phyloP scores from a whole-genome alignment of 2,113 vertebrate species.

The Zeus faber region DNA sequence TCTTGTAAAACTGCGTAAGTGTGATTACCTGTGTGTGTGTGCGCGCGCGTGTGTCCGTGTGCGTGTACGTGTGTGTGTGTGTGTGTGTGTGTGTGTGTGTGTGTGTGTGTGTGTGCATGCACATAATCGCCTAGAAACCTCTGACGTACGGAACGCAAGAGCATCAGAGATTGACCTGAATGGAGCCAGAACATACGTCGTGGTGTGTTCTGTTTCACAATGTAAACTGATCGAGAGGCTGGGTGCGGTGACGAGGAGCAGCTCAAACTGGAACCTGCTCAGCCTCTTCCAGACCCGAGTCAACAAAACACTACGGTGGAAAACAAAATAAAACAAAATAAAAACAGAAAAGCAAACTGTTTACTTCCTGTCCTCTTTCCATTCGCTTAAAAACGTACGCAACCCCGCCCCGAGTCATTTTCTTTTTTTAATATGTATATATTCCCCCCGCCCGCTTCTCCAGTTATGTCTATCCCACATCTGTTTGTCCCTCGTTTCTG shows the following conservation, averaged over 20 bases:
- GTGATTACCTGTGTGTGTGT: constrained; percentile 1
- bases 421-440: constrained; percentile 22
- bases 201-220: constrained; percentile 73
- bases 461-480: constrained; percentile 53
- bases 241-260: constrained; percentile 67
- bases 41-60: constrained; percentile 6
- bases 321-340: constrained; percentile 56
- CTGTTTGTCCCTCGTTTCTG: constrained; percentile 53
- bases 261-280: constrained; percentile 49
- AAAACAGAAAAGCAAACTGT: constrained; percentile 64
- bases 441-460: constrained; percentile 56
- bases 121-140: constrained; percentile 40
- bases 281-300: constrained; percentile 59
- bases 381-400: constrained; percentile 42
- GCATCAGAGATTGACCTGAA: constrained; percentile 74
- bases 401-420: background rate
- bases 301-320: constrained; percentile 66
- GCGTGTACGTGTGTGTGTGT: constrained; percentile 21
- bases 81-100: constrained; percentile 13
- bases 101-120: constrained; percentile 6
- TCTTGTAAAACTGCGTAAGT: constrained; percentile 36
- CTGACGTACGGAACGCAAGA: constrained; percentile 59
- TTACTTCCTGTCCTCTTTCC: constrained; percentile 41
- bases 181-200: constrained; percentile 72
- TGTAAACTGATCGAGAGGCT: constrained; percentile 79